phyloP scores from a whole-genome alignment of 1,140 invertebrate species.

The Trialeurodes vaporariorum region DNA sequence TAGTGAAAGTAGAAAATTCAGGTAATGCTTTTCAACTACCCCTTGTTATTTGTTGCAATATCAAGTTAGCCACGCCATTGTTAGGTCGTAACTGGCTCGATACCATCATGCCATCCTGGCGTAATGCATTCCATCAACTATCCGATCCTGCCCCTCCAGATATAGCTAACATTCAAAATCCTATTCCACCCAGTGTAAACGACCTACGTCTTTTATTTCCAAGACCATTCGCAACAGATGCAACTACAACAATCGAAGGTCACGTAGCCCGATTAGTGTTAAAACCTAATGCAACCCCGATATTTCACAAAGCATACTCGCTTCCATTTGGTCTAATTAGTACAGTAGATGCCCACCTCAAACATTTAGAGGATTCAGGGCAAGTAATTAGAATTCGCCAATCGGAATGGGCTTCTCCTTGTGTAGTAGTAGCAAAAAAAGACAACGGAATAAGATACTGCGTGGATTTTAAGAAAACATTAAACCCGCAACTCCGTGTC shows the following conservation, averaged over 20 bases:
- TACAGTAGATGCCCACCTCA: background rate
- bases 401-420: conserved; percentile 31
- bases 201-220: background rate
- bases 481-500: conserved; percentile 29
- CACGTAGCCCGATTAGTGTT: background rate
- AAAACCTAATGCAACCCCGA: background rate
- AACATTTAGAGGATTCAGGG: background rate
- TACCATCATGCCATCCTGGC: background rate
- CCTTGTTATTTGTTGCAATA: background rate
- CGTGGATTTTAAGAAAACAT: conserved; percentile 35
- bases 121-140: no score
- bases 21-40: background rate
- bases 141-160: no score
- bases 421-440: conserved; percentile 37
- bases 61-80: background rate
- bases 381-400: conserved; percentile 2
- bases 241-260: background rate
- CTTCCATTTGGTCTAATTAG: background rate
- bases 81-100: background rate
- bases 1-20: background rate
- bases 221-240: background rate
- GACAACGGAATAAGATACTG: conserved; percentile 34
- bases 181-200: background rate
- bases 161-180: background rate
- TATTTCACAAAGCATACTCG: background rate